phyloP scores from a whole-genome alignment of 1,140 invertebrate genomes.

The Sesamia nonagrioides region DNA sequence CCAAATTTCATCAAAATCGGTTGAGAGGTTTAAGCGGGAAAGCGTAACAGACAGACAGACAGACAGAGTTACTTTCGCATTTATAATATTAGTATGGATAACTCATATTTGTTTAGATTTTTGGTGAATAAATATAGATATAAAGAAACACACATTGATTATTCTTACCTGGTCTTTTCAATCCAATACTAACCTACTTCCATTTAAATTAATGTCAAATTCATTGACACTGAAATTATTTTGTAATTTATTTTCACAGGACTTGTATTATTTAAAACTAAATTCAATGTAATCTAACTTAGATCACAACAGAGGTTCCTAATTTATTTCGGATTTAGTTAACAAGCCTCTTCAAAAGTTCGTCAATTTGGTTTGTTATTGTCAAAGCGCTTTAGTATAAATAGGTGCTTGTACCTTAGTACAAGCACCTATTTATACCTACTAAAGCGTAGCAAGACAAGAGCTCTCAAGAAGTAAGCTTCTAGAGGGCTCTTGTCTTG shows the following conservation, averaged over 20 bases:
- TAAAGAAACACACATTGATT: too few relatives aligned
- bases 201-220: not conserved
- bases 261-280: not conserved
- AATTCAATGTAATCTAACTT: not conserved
- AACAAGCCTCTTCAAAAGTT: not conserved
- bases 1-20: too few relatives aligned
- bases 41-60: too few relatives aligned
- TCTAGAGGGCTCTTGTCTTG: not conserved
- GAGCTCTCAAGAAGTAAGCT: too few relatives aligned
- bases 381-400: conserved; percentile 16
- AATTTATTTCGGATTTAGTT: conserved; percentile 20
- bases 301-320: not conserved
- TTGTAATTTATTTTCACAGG: not conserved
- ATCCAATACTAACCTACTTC: not conserved
- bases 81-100: too few relatives aligned
- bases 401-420: not conserved
- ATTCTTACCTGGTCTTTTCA: too few relatives aligned
- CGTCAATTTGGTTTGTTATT: not conserved
- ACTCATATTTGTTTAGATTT: too few relatives aligned
- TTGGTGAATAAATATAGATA: too few relatives aligned
- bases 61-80: too few relatives aligned
- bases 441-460: too few relatives aligned
- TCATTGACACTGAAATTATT: not conserved
- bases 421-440: too few relatives aligned
- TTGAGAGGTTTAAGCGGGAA: too few relatives aligned